Base-by-base conservation (phyloP, 2,888 invertebrate species). In the Tiliacea aurago region DNA sequence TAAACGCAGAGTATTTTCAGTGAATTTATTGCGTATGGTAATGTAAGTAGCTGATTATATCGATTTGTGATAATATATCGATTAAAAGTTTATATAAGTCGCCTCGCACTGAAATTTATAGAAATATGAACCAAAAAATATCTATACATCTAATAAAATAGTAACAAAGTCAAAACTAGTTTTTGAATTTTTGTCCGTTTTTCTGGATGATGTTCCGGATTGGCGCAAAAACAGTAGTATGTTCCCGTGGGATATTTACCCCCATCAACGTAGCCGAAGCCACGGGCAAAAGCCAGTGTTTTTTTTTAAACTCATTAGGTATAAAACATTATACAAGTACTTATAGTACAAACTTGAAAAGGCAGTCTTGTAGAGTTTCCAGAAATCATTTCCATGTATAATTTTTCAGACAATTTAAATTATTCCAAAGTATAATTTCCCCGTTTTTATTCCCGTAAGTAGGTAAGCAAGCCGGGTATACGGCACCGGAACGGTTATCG, bases 401-500 rank as follows among this genome's bases (percentile, higher is more conserved):
- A 47, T 47, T 76, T 70, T 80, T 67, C 59, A 56, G 43, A 28
- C 59, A 49, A 58, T 67, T 66, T 37, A 51, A 71, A 69, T 73
- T 55, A 64, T 51, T 47, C 45, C 51, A 23, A 77, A 70, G 59
- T 49, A 72, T 56, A 37, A 83, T 66, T 68, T 70, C 64, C 49
- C 80, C 70, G 81, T 85, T 75, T 73, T 73, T 65, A 68, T 78
- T 78, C 76, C 81, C 75, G 80, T 83, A 77, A 77, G 47, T 83
- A 77, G 70, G 47, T 45, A 72, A 73, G 69, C 62, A 43, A 66
- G 28, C 70, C 45, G 66, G 81, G 82, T 71, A 69, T 73, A 74
- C 82, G 53, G 85, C 67, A 71, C 73, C 58, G 68, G 59, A 84
- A 85, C 83, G 68, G 86, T 83, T 84, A 81, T 84, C 67, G 68